Percentiles rank a stretch among this genome's conserved stretches.
Evolutionary conservation across 2,797 vertebrate genomes (phyloP).

Genomic region (Gobio occitaniae): DNA sequence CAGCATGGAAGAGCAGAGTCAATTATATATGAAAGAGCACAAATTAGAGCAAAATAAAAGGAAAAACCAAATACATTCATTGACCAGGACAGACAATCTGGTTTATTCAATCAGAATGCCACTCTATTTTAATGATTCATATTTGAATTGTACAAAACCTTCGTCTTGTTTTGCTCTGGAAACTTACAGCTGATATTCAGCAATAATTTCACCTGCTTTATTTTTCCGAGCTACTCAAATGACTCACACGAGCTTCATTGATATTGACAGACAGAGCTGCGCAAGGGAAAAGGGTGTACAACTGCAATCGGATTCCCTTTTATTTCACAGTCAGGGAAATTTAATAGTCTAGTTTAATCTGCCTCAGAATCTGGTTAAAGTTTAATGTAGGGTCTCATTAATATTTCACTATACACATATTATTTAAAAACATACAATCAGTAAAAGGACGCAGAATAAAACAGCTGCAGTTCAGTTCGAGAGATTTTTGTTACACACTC

Average conservation of each 20-base stretch:
- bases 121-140: constrained; percentile 42
- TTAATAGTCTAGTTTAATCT: constrained; percentile 53
- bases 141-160: constrained; percentile 20
- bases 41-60: constrained; percentile 51
- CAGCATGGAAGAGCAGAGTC: constrained; percentile 29
- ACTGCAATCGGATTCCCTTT: constrained; percentile 38
- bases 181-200: neutral
- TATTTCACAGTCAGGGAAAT: constrained; percentile 50
- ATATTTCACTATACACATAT: constrained; percentile 51
- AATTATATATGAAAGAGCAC: constrained; percentile 49
- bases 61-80: constrained; percentile 47
- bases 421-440: constrained; percentile 52
- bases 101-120: constrained; percentile 42
- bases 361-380: constrained; percentile 48
- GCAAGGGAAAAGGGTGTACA: neutral
- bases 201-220: constrained; percentile 16
- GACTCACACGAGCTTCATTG: constrained; percentile 13
- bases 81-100: neutral
- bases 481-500: constrained; percentile 12
- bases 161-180: constrained; percentile 14
- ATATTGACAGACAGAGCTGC: constrained; percentile 5
- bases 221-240: constrained; percentile 7
- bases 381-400: constrained; percentile 44
- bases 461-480: neutral
- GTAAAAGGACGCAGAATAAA: constrained; percentile 8